Percentiles rank a stretch among this genome's conserved stretches.
Conservation (phyloP, 2,888 invertebrate genomes). For the Athalia cordata region DNA sequence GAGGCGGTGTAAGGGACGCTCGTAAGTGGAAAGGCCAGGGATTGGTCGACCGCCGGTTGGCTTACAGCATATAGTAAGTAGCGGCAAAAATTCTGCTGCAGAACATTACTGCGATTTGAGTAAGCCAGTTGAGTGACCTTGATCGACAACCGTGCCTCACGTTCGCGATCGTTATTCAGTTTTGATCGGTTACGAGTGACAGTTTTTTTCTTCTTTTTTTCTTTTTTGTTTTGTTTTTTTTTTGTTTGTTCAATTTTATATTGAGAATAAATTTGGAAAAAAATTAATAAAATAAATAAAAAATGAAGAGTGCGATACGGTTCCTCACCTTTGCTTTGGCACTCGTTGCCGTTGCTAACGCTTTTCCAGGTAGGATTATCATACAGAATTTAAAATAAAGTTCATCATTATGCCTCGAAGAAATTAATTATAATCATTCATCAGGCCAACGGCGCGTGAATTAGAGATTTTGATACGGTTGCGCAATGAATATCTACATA, state of each 20-base stretch:
- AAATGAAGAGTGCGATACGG: conserved; percentile 55
- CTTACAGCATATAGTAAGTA: conserved; percentile 54
- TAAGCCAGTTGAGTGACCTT: conserved; percentile 63
- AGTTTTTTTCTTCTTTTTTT: not conserved
- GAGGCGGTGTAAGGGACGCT: conserved; percentile 45
- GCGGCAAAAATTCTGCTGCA: conserved; percentile 55
- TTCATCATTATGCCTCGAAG: not conserved
- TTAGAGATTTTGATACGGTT: too few relatives aligned
- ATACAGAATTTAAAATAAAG: not conserved
- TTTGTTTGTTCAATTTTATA: not conserved
- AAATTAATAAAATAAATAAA: not conserved
- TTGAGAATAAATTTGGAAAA: not conserved
- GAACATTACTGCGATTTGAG: conserved; percentile 61
- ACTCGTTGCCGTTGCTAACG: conserved; percentile 61
- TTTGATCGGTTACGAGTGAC: not conserved
- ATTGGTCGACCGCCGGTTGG: conserved; percentile 51
- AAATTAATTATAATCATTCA: too few relatives aligned
- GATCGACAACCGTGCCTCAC: conserved; percentile 55
- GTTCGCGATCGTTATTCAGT: conserved; percentile 26
- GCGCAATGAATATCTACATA: too few relatives aligned
- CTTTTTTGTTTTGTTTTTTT: not conserved
- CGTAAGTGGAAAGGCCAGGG: conserved; percentile 23
- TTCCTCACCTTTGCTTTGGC: conserved; percentile 58
- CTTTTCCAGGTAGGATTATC: conserved; percentile 64
- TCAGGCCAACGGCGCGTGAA: too few relatives aligned